Percentiles rank a stretch among this genome's conserved stretches.
Evolutionary conservation across 2,888 invertebrate genomes (phyloP).

Genomic region (Gonocerus acuteangulatus): DNA sequence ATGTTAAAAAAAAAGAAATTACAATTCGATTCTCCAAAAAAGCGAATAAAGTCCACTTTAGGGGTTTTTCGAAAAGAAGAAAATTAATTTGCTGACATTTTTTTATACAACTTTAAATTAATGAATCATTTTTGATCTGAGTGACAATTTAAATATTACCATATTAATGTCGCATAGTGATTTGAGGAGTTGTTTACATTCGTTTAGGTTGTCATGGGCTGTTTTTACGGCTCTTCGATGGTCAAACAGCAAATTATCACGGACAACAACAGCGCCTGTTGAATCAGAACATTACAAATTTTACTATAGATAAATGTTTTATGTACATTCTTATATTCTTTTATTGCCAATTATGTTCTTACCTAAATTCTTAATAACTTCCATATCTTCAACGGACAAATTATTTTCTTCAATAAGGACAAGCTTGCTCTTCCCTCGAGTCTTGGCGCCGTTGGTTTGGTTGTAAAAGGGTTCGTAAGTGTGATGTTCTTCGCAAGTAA

Average conservation of each 20-base stretch:
- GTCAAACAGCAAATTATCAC: conserved; percentile 63
- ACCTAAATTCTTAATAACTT: conserved; percentile 45
- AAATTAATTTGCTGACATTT: too few relatives aligned
- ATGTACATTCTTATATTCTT: neutral
- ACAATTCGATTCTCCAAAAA: too few relatives aligned
- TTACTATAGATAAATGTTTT: neutral
- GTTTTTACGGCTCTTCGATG: conserved; percentile 59
- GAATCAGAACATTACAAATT: conserved; percentile 1
- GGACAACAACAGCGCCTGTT: conserved; percentile 48
- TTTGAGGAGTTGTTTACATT: conserved; percentile 62
- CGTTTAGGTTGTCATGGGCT: conserved; percentile 61
- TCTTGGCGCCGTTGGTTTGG: conserved; percentile 62
- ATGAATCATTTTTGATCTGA: too few relatives aligned
- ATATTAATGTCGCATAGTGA: conserved; percentile 56
- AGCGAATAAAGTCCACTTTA: too few relatives aligned
- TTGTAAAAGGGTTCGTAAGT: conserved; percentile 70
- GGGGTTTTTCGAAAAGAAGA: too few relatives aligned
- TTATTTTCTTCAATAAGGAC: conserved; percentile 51
- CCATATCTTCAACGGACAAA: conserved; percentile 45
- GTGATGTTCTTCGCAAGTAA: conserved; percentile 65
- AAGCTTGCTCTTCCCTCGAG: conserved; percentile 55
- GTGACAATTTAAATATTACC: too few relatives aligned
- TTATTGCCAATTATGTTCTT: neutral
- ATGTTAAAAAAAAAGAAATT: too few relatives aligned
- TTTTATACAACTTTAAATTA: too few relatives aligned